Evolutionary conservation across 1,140 invertebrate genomes (phyloP).

Genomic region (Cardiocondyla obscurior): DNA sequence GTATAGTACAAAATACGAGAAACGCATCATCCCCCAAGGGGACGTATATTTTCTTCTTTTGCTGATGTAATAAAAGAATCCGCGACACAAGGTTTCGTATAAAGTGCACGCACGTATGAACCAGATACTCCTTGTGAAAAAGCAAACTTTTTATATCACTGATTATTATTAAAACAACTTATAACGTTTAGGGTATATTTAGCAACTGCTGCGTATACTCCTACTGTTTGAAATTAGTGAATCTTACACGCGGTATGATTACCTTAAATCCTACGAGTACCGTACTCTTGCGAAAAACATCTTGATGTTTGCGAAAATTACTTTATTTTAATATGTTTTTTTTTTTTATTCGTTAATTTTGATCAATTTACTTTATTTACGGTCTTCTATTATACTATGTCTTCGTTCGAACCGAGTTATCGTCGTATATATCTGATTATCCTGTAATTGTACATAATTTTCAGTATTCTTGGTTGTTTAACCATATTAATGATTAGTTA

Average conservation of each 20-base stretch:
- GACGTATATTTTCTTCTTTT: neutral
- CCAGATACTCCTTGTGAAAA: conserved; percentile 13
- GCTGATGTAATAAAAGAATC: too few species aligned
- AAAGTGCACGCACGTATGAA: conserved; percentile 1
- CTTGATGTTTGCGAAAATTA: neutral
- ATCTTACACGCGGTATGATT: neutral
- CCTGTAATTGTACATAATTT: neutral
- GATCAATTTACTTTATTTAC: neutral
- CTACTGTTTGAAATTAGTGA: neutral
- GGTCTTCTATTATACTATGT: neutral
- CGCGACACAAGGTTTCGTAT: neutral
- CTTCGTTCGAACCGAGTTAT: neutral
- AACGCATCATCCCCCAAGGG: conserved; percentile 14
- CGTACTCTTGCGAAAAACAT: neutral
- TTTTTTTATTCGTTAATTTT: neutral
- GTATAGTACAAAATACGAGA: conserved; percentile 33
- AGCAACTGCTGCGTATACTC: neutral
- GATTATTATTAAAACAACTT: conserved; percentile 2
- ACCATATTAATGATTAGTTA: neutral
- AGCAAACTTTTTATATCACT: conserved; percentile 22
- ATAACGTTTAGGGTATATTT: neutral
- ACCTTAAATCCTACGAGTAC: neutral
- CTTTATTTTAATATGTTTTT: neutral
- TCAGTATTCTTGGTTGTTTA: neutral
- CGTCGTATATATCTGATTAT: neutral